Evolutionary conservation across 2,888 invertebrate genomes (phyloP), one percentile per base, ranked within the genome.

Genomic region (Lepetodrilus schrolli): DNA sequence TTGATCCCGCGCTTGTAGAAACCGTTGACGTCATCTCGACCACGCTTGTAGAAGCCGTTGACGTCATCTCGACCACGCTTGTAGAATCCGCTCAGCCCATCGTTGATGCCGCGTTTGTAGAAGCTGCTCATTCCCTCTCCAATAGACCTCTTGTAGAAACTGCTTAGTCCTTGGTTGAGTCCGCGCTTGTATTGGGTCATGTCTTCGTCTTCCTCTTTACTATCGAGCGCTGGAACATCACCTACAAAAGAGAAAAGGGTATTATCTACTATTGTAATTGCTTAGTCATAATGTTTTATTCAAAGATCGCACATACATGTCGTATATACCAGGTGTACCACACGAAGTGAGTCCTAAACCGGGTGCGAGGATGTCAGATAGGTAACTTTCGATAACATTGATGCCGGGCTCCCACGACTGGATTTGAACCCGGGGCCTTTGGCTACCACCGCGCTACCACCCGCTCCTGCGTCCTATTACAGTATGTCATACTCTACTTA

Each of bases 141-240:
- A 1, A 1, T 30, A 0, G 66, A 50, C 20, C 71, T 21, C n/a
- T 71, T 75, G 58, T 75, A 75, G 69, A 75, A 75, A 1, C 47
- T 36, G 65, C 69, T 75, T 1, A 70, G 3, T 4, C 66, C 66
- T 13, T 70, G 30, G n/a, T 34, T 37, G 4, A 13, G 26, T 8
- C 51, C 69, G 0, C 75, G 21, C 38, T 76, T 76, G 68, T 76
- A 76, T 66, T 72, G 70, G 43, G 36, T 48, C 23, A 23, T 66
- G 4, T 36, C 4, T 17, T 47, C 58, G 1, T 23, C 47, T 13
- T 30, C 58, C 3, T 4, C n/a, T 5, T 43, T 17, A 17, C 43
- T 17, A 17, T 43, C 43, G 0, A 17, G 43, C 43, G 17, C 4
- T 10, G 43, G 43, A 10, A 43, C 43, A 43, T 43, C 43, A 7